Base-by-base conservation (phyloP, 2,888 invertebrate species). In the Trichopoda pennipes region DNA sequence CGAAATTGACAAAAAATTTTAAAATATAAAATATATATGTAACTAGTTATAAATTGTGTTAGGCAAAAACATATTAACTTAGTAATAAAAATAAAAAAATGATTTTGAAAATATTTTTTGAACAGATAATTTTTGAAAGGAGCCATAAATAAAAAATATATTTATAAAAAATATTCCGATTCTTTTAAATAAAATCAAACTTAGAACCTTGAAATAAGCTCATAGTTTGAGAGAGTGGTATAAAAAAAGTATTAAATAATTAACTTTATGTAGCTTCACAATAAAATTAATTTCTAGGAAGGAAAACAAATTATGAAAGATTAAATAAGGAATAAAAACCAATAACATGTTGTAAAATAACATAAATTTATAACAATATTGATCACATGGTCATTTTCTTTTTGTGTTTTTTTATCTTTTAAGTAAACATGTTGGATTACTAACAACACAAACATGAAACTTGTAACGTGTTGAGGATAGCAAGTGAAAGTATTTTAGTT, bases 1-100 rank as follows among this genome's bases (percentile, higher is more conserved):
- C 78, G 70, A 66, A 70, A 74, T 44, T 61, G 64, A 66, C 73
- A 58, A 74, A 63, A 81, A 69, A 74, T 53, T 47, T 73, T 28
- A 56, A 56, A 19, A 38, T 38, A 23, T 35, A 35, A 35, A 35
- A 56, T 64, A 64, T 47, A 64, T 21, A 55, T 28, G 2, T 28
- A 55, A 35, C 42, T 28, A 56, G 17, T 49, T 35, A 23, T 64
- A 56, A 64, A 64, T 47, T 21, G 44, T 47, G 16, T 73, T 21
- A 4, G 12, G 44, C 38, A 12, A 42, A 16, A 60, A 47, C 6
- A 21, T 17, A 28, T 47, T 6, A 17, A 19, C 16, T 35, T 16
- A 12, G 17, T n/a, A 47, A 63, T 17, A 44, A 47, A 64, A 74
- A 64, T 38, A 56, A 14, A 21, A 19, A 73, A 19, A 47, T 68